These are phyloP conservation scores for Monarcha castaneiventris DNA, from an alignment of 2,113 vertebrate species.

Conservation along the genomic window DNA sequence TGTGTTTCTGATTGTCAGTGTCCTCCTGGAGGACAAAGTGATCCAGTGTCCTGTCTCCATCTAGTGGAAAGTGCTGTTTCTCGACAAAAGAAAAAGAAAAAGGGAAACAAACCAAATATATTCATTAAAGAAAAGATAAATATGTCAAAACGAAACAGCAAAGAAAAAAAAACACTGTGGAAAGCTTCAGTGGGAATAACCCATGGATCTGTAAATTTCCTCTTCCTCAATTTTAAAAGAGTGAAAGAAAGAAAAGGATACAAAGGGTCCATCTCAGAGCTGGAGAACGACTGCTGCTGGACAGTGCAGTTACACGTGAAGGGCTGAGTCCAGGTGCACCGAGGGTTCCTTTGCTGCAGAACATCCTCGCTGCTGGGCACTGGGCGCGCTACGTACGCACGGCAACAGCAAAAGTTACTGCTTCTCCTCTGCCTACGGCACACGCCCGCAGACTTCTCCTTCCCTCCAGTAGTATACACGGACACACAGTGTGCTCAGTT, in stretches of 20 bases:
- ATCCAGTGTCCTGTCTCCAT: slow-evolving; percentile 87
- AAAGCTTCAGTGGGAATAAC: not conserved
- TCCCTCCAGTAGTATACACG: not conserved
- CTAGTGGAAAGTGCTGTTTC: slow-evolving; percentile 70
- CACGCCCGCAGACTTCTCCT: not conserved
- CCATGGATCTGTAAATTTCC: not conserved
- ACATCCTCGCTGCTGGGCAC: slow-evolving; percentile 2
- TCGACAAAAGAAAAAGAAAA: not conserved
- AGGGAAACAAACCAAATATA: not conserved
- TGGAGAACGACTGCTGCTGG: not conserved
- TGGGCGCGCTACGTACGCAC: not conserved
- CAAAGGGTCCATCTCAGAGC: not conserved
- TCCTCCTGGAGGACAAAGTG: slow-evolving; percentile 90
- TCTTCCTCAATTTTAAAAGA: not conserved
- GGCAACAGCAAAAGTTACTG: not conserved
- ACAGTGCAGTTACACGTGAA: not conserved
- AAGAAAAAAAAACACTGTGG: not conserved
- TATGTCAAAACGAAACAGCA: not conserved
- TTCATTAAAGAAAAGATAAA: not conserved
- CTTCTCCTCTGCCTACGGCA: not conserved
- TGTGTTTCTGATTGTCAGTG: slow-evolving; percentile 91
- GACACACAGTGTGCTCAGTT: slow-evolving; percentile 20
- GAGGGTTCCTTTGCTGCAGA: slow-evolving; percentile 20
- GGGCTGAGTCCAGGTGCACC: not conserved
- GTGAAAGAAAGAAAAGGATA: not conserved